phyloP scores from a whole-genome alignment of 1,140 invertebrate genomes.

The Latrodectus geometricus region DNA sequence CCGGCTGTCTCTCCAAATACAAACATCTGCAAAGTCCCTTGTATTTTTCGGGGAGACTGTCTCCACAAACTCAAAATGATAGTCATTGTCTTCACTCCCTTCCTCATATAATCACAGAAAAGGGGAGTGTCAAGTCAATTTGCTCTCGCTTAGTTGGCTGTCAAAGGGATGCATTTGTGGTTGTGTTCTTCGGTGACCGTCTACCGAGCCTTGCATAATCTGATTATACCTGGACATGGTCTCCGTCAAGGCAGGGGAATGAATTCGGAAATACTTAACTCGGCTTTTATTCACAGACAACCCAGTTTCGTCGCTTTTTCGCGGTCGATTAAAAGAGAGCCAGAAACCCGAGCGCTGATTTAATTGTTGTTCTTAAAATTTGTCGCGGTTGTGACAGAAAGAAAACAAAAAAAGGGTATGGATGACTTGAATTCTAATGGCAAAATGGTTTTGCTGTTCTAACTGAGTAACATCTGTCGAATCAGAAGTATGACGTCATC shows the following conservation, averaged over 20 bases:
- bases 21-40: no score
- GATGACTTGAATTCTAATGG: no score
- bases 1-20: no score
- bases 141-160: slow-evolving; percentile 4
- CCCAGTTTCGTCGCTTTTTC: neutral
- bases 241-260: neutral
- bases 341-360: neutral
- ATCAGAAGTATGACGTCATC: no score
- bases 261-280: neutral
- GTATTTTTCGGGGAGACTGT: no score
- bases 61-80: no score
- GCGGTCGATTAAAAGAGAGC: neutral
- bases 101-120: neutral
- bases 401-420: no score
- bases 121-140: slow-evolving; percentile 46
- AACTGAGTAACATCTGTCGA: no score
- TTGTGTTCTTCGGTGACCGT: neutral
- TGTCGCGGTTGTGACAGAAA: no score
- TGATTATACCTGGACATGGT: slow-evolving; percentile 12
- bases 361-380: no score
- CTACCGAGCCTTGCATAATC: slow-evolving; percentile 1
- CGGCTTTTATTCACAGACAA: neutral
- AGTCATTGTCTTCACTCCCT: no score
- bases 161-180: slow-evolving; percentile 44
- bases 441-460: no score